Evolutionary conservation across 2,888 invertebrate species (phyloP).

Genomic region (Ormyrus labotus): DNA sequence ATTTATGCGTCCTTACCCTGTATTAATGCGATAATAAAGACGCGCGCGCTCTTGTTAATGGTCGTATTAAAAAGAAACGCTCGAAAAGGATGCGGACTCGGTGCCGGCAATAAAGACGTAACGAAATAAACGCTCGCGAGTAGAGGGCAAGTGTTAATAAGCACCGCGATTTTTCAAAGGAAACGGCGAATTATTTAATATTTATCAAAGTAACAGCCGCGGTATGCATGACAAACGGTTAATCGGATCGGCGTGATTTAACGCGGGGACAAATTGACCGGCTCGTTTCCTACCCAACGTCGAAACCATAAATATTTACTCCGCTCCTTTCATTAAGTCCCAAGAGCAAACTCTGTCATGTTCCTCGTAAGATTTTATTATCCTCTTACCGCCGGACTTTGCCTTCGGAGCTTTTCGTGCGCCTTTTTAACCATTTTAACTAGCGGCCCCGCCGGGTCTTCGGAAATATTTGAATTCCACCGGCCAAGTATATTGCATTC

Average conservation of each 20-base stretch:
- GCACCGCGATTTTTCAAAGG: no score
- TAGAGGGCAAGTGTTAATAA: no score
- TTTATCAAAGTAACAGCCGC: background rate
- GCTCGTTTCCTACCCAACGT: slow-evolving; percentile 40
- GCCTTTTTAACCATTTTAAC: no score
- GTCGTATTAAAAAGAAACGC: no score
- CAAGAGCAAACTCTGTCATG: slow-evolving; percentile 53
- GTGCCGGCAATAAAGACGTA: no score
- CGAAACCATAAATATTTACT: slow-evolving; percentile 69
- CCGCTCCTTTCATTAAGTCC: slow-evolving; percentile 65
- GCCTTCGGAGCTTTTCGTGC: slow-evolving; percentile 8
- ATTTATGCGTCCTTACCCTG: no score
- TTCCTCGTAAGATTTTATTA: slow-evolving; percentile 67
- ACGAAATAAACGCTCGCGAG: no score
- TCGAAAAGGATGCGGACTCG: no score
- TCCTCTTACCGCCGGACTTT: slow-evolving; percentile 45
- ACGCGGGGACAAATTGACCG: slow-evolving; percentile 41
- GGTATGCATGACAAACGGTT: slow-evolving; percentile 2
- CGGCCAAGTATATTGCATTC: background rate
- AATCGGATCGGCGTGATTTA: slow-evolving; percentile 40
- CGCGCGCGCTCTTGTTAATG: no score
- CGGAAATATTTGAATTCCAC: slow-evolving; percentile 27
- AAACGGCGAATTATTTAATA: background rate
- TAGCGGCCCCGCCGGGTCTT: no score
- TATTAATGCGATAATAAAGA: no score